Evolutionary conservation across 2,888 invertebrate genomes (phyloP).

Genomic region (Aspidiotus rigidus): DNA sequence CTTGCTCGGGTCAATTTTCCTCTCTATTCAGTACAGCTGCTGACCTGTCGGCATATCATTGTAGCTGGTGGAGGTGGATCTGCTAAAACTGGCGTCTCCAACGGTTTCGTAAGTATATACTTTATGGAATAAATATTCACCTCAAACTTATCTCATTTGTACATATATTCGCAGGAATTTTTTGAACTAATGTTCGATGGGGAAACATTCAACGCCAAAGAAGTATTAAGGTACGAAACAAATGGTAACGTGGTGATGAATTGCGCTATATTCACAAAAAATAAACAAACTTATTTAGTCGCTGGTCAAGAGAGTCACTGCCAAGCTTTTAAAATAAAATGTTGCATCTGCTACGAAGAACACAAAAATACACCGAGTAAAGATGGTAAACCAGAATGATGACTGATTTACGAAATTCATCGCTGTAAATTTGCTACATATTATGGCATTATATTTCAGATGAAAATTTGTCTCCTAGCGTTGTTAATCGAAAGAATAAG

Average conservation of each 20-base stretch:
- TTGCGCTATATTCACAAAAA: slow-evolving; percentile 62
- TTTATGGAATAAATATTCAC: neutral
- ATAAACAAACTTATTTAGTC: slow-evolving; percentile 67
- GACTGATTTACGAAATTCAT: neutral
- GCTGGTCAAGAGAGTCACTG: slow-evolving; percentile 89
- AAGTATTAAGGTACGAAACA: slow-evolving; percentile 80
- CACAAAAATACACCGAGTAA: slow-evolving; percentile 21
- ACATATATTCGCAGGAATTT: slow-evolving; percentile 62
- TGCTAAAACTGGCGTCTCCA: slow-evolving; percentile 92
- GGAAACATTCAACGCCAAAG: slow-evolving; percentile 70
- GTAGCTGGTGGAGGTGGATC: slow-evolving; percentile 97
- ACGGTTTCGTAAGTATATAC: slow-evolving; percentile 79
- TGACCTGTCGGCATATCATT: slow-evolving; percentile 84
- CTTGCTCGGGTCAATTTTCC: slow-evolving; percentile 87
- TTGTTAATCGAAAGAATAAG: slow-evolving; percentile 30
- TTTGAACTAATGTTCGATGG: slow-evolving; percentile 84
- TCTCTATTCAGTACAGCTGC: slow-evolving; percentile 77
- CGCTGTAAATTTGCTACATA: neutral
- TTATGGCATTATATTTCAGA: slow-evolving; percentile 2
- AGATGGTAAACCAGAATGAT: slow-evolving; percentile 8
- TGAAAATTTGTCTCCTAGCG: neutral
- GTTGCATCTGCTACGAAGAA: slow-evolving; percentile 7
- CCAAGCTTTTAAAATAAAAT: slow-evolving; percentile 65
- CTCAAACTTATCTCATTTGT: too few relatives aligned
- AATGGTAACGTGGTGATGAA: slow-evolving; percentile 88